Conservation (phyloP, 2,113 vertebrate species). For the Sapajus apella region DNA sequence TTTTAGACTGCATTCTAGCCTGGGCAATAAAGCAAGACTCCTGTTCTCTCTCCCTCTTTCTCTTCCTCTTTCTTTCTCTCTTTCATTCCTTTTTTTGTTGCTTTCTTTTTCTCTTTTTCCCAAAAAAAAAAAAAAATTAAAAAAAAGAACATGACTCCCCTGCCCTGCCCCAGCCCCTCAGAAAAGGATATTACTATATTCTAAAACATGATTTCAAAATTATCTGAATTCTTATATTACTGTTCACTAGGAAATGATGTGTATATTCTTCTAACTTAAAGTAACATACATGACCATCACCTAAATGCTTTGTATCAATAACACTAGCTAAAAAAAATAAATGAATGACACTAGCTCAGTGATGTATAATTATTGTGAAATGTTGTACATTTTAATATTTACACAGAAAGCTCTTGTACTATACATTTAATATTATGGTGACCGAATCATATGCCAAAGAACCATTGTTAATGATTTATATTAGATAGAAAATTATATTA, state of each 20-base stretch:
- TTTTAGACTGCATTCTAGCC: no score
- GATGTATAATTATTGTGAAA: not conserved
- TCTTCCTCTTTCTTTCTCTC: no score
- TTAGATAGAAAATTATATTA: not conserved
- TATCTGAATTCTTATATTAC: not conserved
- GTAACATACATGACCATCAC: not conserved
- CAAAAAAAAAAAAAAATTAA: no score
- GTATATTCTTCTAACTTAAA: not conserved
- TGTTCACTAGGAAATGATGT: not conserved
- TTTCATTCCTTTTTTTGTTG: no score
- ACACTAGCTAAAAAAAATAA: not conserved
- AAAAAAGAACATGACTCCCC: not conserved
- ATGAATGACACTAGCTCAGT: not conserved
- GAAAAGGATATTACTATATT: not conserved
- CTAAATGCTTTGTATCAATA: not conserved
- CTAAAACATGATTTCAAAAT: slow-evolving; percentile 8
- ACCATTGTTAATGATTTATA: not conserved
- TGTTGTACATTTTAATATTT: not conserved
- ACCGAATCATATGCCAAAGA: not conserved
- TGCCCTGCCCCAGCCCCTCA: no score
- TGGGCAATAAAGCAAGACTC: no score
- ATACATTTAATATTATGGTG: not conserved
- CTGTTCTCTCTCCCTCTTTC: no score
- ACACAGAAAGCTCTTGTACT: not conserved
- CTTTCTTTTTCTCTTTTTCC: no score